phyloP scores from a whole-genome alignment of 2,888 invertebrate species.

The Ganaspis brasiliensis region DNA sequence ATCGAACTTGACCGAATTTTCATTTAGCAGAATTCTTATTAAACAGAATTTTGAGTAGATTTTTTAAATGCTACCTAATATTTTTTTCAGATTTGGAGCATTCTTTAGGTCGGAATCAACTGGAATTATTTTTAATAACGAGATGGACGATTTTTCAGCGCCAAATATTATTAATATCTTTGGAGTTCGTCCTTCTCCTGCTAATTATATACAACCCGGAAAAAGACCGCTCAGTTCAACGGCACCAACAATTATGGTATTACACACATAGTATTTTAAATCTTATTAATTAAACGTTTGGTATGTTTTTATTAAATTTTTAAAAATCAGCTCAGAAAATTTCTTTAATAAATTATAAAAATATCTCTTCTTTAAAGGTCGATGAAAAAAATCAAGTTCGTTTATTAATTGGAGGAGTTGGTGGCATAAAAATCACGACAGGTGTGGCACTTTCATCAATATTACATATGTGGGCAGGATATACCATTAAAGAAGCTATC shows the following conservation, averaged over 20 bases:
- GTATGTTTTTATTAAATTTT: not conserved
- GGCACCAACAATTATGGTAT: conserved; percentile 89
- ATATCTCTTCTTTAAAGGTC: conserved; percentile 63
- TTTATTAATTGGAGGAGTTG: conserved; percentile 91
- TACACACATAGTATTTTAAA: conserved; percentile 41
- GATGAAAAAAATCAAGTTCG: conserved; percentile 79
- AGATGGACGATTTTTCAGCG: conserved; percentile 97
- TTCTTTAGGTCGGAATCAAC: conserved; percentile 89
- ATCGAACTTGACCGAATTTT: too few relatives aligned
- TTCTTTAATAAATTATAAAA: too few relatives aligned
- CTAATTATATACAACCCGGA: conserved; percentile 90
- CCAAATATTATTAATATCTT: conserved; percentile 87
- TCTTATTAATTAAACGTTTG: not conserved
- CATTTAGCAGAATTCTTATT: too few relatives aligned
- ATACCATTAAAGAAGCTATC: conserved; percentile 86
- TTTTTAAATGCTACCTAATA: too few relatives aligned
- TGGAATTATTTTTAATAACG: conserved; percentile 95
- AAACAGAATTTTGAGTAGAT: too few relatives aligned
- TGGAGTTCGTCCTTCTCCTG: conserved; percentile 88
- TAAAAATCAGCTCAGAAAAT: too few relatives aligned
- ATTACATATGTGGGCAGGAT: conserved; percentile 85
- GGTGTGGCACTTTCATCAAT: conserved; percentile 86
- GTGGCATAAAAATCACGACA: conserved; percentile 95
- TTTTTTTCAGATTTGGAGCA: conserved; percentile 85
- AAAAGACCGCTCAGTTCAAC: conserved; percentile 94